Conservation (phyloP, 2,113 vertebrate species). For the Atherinomorus stipes region DNA sequence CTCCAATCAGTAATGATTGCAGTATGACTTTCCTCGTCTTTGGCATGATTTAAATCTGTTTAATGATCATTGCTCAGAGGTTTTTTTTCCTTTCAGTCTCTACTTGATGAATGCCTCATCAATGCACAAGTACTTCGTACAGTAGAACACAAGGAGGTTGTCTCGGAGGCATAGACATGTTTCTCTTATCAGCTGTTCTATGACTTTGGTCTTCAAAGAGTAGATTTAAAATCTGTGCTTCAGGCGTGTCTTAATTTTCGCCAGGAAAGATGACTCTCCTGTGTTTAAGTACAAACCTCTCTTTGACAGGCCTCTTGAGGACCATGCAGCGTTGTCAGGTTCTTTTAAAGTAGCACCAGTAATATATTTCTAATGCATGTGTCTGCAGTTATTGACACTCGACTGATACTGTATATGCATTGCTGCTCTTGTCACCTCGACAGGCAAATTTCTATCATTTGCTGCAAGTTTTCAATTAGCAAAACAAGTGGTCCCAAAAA, state of each 20-base stretch:
- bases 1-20: conserved; percentile 42
- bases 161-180: conserved; percentile 23
- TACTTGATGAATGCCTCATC: conserved; percentile 59
- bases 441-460: conserved; percentile 15
- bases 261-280: conserved; percentile 2
- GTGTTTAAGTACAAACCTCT: conserved; percentile 21
- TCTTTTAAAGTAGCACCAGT: conserved; percentile 57
- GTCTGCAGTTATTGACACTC: conserved; percentile 44
- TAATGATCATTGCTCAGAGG: conserved; percentile 62
- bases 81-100: conserved; percentile 31
- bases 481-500: conserved; percentile 61
- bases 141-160: conserved; percentile 39
- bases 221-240: conserved; percentile 16
- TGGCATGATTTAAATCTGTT: conserved; percentile 66
- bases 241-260: conserved; percentile 30
- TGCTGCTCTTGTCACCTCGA: conserved; percentile 23
- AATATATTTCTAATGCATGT: conserved; percentile 52
- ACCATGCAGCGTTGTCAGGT: conserved; percentile 51
- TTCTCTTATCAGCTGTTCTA: conserved; percentile 35
- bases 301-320: conserved; percentile 33
- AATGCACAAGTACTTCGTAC: conserved; percentile 69
- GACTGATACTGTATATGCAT: conserved; percentile 50
- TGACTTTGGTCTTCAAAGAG: conserved; percentile 28
- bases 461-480: conserved; percentile 45
- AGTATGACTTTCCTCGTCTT: conserved; percentile 59